phyloP scores from a whole-genome alignment of 2,888 invertebrate genomes.

The Cantharis rufa region DNA sequence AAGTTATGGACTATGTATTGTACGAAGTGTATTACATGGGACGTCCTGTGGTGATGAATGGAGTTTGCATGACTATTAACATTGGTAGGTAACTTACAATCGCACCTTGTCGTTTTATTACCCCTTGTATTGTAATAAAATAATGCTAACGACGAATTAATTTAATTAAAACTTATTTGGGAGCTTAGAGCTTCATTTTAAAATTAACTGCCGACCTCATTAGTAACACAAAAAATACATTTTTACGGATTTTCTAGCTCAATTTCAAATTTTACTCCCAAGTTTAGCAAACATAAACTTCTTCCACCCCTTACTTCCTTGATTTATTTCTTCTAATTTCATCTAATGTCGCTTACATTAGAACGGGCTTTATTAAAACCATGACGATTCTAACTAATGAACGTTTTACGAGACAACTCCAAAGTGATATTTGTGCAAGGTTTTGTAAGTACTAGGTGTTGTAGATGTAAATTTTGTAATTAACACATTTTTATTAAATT shows the following conservation, averaged over 20 bases:
- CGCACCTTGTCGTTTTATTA: slow-evolving; percentile 5
- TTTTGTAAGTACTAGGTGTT: background rate
- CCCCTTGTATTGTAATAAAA: background rate
- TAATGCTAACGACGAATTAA: background rate
- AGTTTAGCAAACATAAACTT: slow-evolving; percentile 32
- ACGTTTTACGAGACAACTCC: slow-evolving; percentile 27
- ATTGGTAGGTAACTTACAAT: slow-evolving; percentile 13
- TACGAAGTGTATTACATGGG: slow-evolving; percentile 26
- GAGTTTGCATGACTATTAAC: slow-evolving; percentile 21
- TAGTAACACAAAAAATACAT: background rate
- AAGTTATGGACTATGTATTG: slow-evolving; percentile 27
- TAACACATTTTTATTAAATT: background rate
- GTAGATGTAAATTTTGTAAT: background rate
- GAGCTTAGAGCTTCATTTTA: background rate
- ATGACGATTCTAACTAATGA: slow-evolving; percentile 37
- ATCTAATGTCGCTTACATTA: slow-evolving; percentile 37
- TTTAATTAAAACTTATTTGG: background rate
- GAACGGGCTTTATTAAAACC: slow-evolving; percentile 37
- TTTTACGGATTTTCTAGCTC: background rate
- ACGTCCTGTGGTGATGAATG: slow-evolving; percentile 29
- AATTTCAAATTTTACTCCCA: background rate
- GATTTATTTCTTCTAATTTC: slow-evolving; percentile 37
- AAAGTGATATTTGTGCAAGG: background rate
- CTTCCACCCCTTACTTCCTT: slow-evolving; percentile 33
- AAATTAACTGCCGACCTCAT: background rate